Evolutionary conservation across 2,888 invertebrate species (phyloP).

Genomic region (Tipula confusa): DNA sequence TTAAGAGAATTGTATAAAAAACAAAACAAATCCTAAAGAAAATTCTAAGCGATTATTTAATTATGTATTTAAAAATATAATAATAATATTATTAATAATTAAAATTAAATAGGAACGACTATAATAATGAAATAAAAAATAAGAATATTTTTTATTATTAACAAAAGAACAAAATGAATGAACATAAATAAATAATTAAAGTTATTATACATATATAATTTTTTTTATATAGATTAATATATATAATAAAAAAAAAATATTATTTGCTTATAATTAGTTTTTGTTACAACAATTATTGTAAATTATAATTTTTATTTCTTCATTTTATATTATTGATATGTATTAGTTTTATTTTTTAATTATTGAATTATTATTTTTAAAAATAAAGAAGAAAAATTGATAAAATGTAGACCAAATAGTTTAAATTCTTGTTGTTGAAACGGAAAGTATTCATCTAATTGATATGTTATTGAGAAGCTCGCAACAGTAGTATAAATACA

Average conservation of each 20-base stretch:
- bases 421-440: no score
- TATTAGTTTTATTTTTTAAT: neutral
- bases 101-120: constrained; percentile 15
- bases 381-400: constrained; percentile 14
- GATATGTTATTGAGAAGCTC: no score
- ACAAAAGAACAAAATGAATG: neutral
- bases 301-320: neutral
- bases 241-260: neutral
- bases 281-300: neutral
- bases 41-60: neutral
- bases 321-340: neutral
- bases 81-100: neutral
- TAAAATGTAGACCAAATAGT: neutral
- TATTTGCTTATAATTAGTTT: neutral
- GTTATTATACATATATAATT: neutral
- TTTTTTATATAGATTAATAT: constrained; percentile 5
- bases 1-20: constrained; percentile 8
- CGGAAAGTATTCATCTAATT: no score
- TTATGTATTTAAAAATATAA: neutral
- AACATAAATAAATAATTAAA: neutral
- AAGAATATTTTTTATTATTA: neutral
- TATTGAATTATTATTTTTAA: neutral
- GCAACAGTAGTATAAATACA: no score
- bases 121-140: neutral
- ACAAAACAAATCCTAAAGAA: neutral